Conservation (phyloP, 2,797 vertebrate species). For the Sebastes kiyomatsui region DNA sequence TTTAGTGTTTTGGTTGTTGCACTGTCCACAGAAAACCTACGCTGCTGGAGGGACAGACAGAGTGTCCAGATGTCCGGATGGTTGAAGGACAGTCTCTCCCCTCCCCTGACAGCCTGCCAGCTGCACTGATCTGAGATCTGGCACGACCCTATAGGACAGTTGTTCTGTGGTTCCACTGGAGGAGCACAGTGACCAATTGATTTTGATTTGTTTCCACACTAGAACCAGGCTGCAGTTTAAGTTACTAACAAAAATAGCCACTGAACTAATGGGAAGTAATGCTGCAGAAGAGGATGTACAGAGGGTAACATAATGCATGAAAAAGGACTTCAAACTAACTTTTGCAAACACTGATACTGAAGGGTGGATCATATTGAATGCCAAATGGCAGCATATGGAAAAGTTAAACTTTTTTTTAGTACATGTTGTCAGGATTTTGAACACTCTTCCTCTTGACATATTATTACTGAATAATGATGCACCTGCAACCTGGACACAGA, state of each 20-base stretch:
- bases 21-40: background rate
- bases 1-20: background rate
- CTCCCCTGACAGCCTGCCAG: conserved; percentile 4
- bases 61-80: background rate
- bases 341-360: background rate
- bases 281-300: conserved; percentile 18
- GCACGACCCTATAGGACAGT: conserved; percentile 10
- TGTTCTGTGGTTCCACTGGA: conserved; percentile 23
- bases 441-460: background rate
- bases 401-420: background rate
- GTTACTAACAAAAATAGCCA: background rate
- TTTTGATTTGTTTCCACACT: conserved; percentile 20
- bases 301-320: background rate
- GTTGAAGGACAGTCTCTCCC: background rate
- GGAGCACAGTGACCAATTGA: conserved; percentile 23
- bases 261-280: conserved; percentile 12
- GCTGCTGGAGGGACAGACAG: background rate
- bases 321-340: background rate
- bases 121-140: conserved; percentile 24
- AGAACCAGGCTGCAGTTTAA: background rate
- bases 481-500: background rate
- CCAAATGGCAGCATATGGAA: background rate
- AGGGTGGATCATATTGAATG: background rate
- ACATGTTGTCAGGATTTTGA: background rate
- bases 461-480: background rate